Conservation (phyloP, 2,888 invertebrate species). For the Desoria tigrina region DNA sequence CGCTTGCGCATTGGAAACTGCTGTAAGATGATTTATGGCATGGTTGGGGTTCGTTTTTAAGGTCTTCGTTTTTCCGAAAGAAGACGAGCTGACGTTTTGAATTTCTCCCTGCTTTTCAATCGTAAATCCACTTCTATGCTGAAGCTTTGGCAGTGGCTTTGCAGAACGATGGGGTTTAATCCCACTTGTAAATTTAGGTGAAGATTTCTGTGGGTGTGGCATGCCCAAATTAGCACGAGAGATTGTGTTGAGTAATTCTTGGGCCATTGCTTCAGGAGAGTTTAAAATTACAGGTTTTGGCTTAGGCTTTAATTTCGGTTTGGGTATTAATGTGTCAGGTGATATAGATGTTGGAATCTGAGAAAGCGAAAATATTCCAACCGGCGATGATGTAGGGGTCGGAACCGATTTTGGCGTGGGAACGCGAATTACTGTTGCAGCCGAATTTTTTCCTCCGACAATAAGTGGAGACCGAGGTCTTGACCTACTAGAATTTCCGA, state of each 20-base stretch:
- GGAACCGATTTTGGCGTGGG: slow-evolving; percentile 24
- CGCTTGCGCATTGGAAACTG: slow-evolving; percentile 1
- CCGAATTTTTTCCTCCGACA: background rate
- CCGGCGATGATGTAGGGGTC: slow-evolving; percentile 28
- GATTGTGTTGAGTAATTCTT: no score
- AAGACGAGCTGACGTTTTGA: background rate
- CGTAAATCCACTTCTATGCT: slow-evolving; percentile 14
- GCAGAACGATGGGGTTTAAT: background rate
- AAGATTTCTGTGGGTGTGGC: background rate
- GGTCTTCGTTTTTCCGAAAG: background rate
- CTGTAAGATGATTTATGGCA: slow-evolving; percentile 1
- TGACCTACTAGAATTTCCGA: no score
- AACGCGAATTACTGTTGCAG: slow-evolving; percentile 1
- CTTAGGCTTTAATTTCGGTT: slow-evolving; percentile 15
- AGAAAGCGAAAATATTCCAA: slow-evolving; percentile 19
- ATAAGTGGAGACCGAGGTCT: background rate
- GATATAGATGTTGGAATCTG: slow-evolving; percentile 7
- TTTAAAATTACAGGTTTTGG: slow-evolving; percentile 7
- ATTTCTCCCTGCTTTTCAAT: background rate
- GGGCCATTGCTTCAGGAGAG: background rate
- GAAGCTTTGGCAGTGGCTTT: slow-evolving; percentile 13
- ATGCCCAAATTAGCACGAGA: background rate
- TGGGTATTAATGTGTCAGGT: slow-evolving; percentile 14
- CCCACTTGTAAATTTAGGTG: background rate
- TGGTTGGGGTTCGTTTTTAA: slow-evolving; percentile 26